Conservation (phyloP, 92 coral and sea anemone genomes). For the Nematostella vectensis region DNA sequence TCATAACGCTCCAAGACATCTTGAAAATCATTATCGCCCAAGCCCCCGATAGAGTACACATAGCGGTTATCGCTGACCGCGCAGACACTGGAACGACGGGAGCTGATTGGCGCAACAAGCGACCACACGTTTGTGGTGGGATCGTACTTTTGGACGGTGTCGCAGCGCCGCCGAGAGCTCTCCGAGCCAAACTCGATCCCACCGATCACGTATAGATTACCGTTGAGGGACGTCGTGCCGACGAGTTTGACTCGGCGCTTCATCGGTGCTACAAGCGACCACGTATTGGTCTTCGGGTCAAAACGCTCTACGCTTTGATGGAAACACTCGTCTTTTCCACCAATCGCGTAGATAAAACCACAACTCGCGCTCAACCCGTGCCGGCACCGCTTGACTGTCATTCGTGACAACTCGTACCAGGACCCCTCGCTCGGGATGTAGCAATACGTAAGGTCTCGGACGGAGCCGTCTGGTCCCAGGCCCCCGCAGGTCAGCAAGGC, state of each 20-base stretch:
- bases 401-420: constrained; percentile 68
- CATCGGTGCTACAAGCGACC: constrained; percentile 60
- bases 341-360: constrained; percentile 68
- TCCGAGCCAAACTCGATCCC: constrained; percentile 56
- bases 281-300: constrained; percentile 66
- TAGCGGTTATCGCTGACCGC: constrained; percentile 51
- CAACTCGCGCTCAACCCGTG: constrained; percentile 58
- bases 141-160: constrained; percentile 49
- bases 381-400: constrained; percentile 62
- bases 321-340: constrained; percentile 70
- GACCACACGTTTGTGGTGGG: constrained; percentile 66
- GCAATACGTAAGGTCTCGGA: constrained; percentile 60
- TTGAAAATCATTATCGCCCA: constrained; percentile 51
- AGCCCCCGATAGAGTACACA: constrained; percentile 64
- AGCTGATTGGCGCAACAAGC: constrained; percentile 31
- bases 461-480: constrained; percentile 46
- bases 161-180: constrained; percentile 59
- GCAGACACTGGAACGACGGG: constrained; percentile 68
- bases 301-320: constrained; percentile 61
- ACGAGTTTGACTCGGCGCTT: constrained; percentile 51
- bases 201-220: constrained; percentile 49
- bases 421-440: constrained; percentile 50
- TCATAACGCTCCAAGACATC: constrained; percentile 53
- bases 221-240: constrained; percentile 61
- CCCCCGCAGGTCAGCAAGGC: constrained; percentile 75